Evolutionary conservation across 2,113 vertebrate genomes (phyloP).

Genomic region (Lasiurus borealis): DNA sequence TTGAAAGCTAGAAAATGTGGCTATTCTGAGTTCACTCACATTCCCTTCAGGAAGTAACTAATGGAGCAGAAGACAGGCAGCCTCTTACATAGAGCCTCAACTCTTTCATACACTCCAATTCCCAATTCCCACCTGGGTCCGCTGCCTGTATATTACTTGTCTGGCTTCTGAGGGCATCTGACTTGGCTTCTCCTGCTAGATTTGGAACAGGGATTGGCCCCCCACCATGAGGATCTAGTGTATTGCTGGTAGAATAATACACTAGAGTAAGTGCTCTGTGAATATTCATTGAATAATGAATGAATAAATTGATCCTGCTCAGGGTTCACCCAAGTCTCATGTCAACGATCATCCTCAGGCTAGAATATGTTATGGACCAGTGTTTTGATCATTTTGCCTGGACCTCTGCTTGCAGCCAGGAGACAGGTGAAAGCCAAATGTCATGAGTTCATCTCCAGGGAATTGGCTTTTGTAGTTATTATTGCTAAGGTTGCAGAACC

Average conservation of each 20-base stretch:
- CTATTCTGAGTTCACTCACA: neutral
- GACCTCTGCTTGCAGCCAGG: neutral
- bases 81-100: neutral
- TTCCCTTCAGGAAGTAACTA: neutral
- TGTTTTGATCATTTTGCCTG: conserved; percentile 20
- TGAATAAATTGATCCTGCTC: neutral
- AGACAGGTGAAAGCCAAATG: neutral
- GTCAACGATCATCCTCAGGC: conserved; percentile 39
- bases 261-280: neutral
- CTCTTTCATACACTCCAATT: neutral
- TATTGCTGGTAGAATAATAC: neutral
- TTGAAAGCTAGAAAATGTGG: conserved; percentile 8
- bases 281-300: conserved; percentile 20
- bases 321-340: neutral
- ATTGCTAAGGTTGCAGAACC: neutral
- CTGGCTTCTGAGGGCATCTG: neutral
- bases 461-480: neutral
- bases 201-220: neutral
- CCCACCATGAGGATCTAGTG: neutral
- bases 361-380: conserved; percentile 29
- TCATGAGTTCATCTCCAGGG: neutral
- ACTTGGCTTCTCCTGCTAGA: neutral
- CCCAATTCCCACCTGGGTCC: neutral
- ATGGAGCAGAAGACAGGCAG: neutral
- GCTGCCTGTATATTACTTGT: neutral